A percentile compares a stretch with the other conserved stretches of the same genome.
phyloP scores from a whole-genome alignment of 2,797 vertebrate genomes.

The Malurus leucopterus region DNA sequence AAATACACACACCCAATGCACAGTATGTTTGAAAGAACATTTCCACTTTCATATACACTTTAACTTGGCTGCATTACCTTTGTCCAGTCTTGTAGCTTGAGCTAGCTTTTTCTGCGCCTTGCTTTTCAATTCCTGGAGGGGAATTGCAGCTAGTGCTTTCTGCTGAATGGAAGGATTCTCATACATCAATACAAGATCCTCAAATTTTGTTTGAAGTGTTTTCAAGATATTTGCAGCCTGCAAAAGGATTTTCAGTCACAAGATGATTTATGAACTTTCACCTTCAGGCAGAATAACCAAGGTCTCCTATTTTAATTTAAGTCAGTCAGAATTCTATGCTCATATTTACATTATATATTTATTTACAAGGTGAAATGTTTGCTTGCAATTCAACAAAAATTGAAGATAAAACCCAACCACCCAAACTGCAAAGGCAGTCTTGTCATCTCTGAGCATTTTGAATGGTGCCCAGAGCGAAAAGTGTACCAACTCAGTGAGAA shows the following conservation, averaged over 20 bases:
- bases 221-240: conserved; percentile 79
- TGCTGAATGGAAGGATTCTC: conserved; percentile 83
- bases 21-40: background rate
- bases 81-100: conserved; percentile 76
- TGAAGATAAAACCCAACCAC: background rate
- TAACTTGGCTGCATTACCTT: conserved; percentile 73
- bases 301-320: background rate
- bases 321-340: background rate
- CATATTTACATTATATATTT: background rate
- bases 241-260: conserved; percentile 28
- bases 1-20: background rate
- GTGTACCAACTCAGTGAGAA: background rate
- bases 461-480: background rate
- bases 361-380: background rate
- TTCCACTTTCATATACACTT: background rate
- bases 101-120: conserved; percentile 78
- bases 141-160: conserved; percentile 81
- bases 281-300: background rate
- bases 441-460: background rate
- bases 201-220: conserved; percentile 84
- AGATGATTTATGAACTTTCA: background rate
- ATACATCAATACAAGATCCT: conserved; percentile 83
- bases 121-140: conserved; percentile 76
- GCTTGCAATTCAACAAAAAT: background rate
- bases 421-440: background rate